Percentiles rank a stretch among this genome's conserved stretches.
These are phyloP conservation scores for Gastrophysa polygoni DNA, from an alignment of 2,888 invertebrate species.

Conservation along the genomic window DNA sequence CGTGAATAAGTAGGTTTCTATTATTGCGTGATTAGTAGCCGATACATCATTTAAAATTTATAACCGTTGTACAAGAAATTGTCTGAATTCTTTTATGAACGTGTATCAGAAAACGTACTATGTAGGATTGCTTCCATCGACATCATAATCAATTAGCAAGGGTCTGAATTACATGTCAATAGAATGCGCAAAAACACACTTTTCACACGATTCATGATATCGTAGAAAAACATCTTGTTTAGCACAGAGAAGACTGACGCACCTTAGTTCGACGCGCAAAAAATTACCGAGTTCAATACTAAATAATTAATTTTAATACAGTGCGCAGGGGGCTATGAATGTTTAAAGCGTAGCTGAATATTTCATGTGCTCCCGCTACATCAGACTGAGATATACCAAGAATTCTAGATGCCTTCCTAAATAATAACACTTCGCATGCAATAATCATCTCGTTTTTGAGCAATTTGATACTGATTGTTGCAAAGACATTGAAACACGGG, in stretches of 20 bases:
- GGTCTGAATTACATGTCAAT: too few species aligned
- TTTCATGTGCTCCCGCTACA: constrained; percentile 54
- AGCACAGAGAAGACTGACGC: too few species aligned
- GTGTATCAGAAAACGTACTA: too few species aligned
- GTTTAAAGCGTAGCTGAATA: constrained; percentile 54
- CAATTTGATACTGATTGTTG: constrained; percentile 7
- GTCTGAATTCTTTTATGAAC: too few species aligned
- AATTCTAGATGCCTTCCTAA: constrained; percentile 53
- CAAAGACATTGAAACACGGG: too few species aligned
- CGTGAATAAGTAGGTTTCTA: constrained; percentile 24
- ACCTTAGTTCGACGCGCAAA: constrained; percentile 45
- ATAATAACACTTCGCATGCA: constrained; percentile 54
- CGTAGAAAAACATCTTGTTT: too few species aligned
- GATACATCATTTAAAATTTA: not conserved
- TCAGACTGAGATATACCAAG: constrained; percentile 46
- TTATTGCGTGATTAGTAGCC: constrained; percentile 23
- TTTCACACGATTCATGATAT: too few species aligned
- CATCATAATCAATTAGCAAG: too few species aligned
- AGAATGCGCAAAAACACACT: too few species aligned
- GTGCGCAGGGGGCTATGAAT: constrained; percentile 59
- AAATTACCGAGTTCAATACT: constrained; percentile 66
- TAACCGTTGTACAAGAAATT: too few species aligned
- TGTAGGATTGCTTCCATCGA: too few species aligned
- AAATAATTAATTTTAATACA: constrained; percentile 67
- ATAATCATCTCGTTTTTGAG: constrained; percentile 51